Base-by-base conservation (phyloP, 2,797 vertebrate species). In the Molossus alvarezi region DNA sequence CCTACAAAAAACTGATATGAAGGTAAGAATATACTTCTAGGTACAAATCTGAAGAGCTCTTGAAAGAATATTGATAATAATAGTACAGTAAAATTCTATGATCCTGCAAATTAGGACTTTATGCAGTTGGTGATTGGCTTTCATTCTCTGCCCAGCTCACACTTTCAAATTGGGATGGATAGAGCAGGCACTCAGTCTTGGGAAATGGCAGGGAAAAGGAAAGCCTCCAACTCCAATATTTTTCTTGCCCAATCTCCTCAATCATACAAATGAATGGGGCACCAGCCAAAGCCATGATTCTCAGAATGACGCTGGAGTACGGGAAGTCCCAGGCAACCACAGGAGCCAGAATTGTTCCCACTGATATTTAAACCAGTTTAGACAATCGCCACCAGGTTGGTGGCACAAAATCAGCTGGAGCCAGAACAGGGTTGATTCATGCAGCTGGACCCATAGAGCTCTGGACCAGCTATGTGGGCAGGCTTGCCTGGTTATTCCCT, bases 51-150 rank as follows among this genome's bases (percentile, higher is more conserved):
- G 53, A 45, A 62, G 81, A 48, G 27, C 86, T 73, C 37, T 84
- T 73, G 81, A 81, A 90, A 95, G 23, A 76, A 76, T 73, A 82
- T 45, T 88, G 14, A 21, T 84, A 75, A 55, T 76, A 90, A 94
- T 75, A 93, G 90, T 57, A n/a, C 9, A 79, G 53, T 64, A 72
- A 90, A 90, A 57, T 41, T 58, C 58, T 86, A 20, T 57, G 64
- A 48, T 33, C 14, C 23, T 53, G 51, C 57, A n/a, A 92, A 79
- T 90, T 65, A 67, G 23, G 9, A 53, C 81, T 45, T 77, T 45
- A 23, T 20, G 17, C 41, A 48, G 23, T 57, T 69, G 21, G 20
- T 81, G 27, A 53, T 0, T 85, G 62, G 62, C n/a, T 85, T 94
- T 91, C 83, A 81, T 92, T 79, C 82, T 89, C 37, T 93, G 21